phyloP scores from a whole-genome alignment of 2,113 vertebrate genomes.

The Paradoxurus hermaphroditus region DNA sequence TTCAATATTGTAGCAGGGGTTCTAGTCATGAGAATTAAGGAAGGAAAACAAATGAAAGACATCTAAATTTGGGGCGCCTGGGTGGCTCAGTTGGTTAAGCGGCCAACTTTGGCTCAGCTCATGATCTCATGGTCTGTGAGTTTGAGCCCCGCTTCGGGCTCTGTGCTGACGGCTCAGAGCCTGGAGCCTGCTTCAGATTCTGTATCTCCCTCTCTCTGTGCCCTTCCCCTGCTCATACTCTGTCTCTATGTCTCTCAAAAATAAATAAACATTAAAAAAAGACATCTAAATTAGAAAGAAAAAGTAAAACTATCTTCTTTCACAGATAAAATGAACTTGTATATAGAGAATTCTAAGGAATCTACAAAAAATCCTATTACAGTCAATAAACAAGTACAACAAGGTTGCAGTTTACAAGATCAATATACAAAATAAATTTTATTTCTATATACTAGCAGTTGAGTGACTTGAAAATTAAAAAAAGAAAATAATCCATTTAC shows the following conservation, averaged over 20 bases:
- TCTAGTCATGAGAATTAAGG: background rate
- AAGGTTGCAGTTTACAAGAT: background rate
- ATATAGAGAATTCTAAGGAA: background rate
- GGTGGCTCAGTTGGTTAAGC: too few relatives aligned
- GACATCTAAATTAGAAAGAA: background rate
- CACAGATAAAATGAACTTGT: background rate
- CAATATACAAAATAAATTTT: background rate
- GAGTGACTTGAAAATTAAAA: background rate
- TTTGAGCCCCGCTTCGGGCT: too few relatives aligned
- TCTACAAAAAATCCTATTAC: background rate
- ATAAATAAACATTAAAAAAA: too few relatives aligned
- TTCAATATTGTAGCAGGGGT: background rate
- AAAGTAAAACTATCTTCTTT: background rate
- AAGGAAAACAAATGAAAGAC: background rate
- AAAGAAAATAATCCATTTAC: background rate
- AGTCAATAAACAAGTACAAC: background rate
- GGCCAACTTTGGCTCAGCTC: too few relatives aligned
- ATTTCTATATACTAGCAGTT: background rate
- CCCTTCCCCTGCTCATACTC: too few relatives aligned
- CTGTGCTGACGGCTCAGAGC: too few relatives aligned
- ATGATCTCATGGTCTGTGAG: too few relatives aligned
- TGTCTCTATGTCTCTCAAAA: too few relatives aligned
- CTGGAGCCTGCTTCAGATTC: too few relatives aligned
- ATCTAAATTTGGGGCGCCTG: too few relatives aligned
- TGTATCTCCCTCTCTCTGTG: too few relatives aligned